A percentile compares a stretch with the other conserved stretches of the same genome.
Conservation (phyloP, 2,113 vertebrate species). For the Hemiprocne comata region DNA sequence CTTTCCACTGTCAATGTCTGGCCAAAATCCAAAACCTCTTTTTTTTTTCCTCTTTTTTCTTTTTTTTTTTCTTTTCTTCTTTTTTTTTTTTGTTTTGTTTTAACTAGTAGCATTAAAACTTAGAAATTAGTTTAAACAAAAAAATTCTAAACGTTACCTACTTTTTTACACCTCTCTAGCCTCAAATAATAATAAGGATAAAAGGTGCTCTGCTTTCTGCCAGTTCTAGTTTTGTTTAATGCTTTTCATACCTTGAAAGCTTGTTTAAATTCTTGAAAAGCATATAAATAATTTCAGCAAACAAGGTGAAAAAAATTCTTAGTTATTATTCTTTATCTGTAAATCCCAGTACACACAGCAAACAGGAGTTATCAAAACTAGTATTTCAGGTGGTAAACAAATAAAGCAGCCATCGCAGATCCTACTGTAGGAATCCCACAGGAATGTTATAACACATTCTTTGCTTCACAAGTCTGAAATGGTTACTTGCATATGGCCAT, state of each 20-base stretch:
- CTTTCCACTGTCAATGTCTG: neutral
- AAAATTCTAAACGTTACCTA: neutral
- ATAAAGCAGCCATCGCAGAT: neutral
- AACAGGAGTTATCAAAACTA: neutral
- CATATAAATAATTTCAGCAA: neutral
- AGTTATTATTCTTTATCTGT: neutral
- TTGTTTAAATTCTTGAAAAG: neutral
- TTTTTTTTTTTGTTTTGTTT: neutral
- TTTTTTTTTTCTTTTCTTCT: too few relatives aligned
- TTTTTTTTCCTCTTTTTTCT: fast-evolving
- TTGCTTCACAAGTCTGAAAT: neutral
- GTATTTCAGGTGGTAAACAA: neutral
- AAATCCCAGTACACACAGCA: neutral
- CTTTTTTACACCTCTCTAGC: neutral
- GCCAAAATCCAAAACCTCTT: neutral
- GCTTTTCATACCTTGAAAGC: neutral
- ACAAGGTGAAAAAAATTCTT: neutral
- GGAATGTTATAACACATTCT: neutral
- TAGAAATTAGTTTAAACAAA: neutral
- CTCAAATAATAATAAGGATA: neutral
- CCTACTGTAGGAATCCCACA: neutral
- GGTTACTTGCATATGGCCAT: neutral
- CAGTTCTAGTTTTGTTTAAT: neutral
- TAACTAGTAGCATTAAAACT: neutral
- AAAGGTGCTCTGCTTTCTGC: neutral